Evolutionary conservation across 1,140 invertebrate species (phyloP).

Genomic region (Euschistus heros): DNA sequence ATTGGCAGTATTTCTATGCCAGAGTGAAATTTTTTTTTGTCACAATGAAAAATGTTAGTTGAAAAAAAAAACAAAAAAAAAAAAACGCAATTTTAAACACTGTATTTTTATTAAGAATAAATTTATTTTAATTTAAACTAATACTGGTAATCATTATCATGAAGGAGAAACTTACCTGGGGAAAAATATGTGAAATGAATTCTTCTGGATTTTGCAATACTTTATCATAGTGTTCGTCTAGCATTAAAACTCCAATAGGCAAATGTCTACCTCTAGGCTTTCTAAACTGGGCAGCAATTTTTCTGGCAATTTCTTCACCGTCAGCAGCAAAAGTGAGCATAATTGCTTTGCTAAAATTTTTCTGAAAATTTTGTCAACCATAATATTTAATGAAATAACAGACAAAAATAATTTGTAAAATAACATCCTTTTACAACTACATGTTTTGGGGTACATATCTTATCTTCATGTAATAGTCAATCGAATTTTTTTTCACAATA

Average conservation of each 20-base stretch:
- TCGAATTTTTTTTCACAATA: no score
- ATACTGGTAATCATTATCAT: neutral
- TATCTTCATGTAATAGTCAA: no score
- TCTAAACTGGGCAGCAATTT: conserved; percentile 20
- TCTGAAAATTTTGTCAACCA: neutral
- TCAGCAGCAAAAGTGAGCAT: conserved; percentile 27
- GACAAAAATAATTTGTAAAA: no score
- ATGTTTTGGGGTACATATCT: no score
- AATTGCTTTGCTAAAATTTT: conserved; percentile 12
- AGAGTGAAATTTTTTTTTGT: no score
- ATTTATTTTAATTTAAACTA: neutral
- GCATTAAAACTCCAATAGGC: conserved; percentile 25
- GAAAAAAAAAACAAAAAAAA: no score
- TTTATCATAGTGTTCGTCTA: conserved; percentile 18
- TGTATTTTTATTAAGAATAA: no score
- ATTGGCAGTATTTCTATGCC: no score
- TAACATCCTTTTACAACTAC: no score
- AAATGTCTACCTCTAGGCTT: conserved; percentile 13
- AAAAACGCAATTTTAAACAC: no score
- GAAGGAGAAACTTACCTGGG: conserved; percentile 18
- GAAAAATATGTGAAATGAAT: conserved; percentile 21
- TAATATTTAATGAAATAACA: no score
- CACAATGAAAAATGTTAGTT: no score
- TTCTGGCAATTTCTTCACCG: conserved; percentile 19
- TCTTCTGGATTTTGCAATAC: conserved; percentile 25